phyloP scores from a whole-genome alignment of 2,888 invertebrate species.

The Argyra leucocephala region DNA sequence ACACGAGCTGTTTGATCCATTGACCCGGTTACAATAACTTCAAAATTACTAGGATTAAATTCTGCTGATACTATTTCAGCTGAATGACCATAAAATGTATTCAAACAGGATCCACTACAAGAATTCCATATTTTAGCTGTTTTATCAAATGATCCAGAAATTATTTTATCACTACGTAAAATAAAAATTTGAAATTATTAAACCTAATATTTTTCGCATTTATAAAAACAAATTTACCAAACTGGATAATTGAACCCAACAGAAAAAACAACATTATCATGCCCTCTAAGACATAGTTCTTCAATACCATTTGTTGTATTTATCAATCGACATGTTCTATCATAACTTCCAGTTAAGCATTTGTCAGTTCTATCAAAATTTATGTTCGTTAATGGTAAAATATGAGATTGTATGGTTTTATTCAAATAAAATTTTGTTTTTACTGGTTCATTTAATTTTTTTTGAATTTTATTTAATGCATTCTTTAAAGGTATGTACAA shows the following conservation, averaged over 20 bases:
- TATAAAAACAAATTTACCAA: constrained; percentile 54
- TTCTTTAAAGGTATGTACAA: constrained; percentile 51
- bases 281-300: constrained; percentile 59
- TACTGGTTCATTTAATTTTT: constrained; percentile 52
- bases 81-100: constrained; percentile 62
- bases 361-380: constrained; percentile 60
- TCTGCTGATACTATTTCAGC: constrained; percentile 64
- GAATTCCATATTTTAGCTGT: constrained; percentile 67
- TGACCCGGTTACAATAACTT: constrained; percentile 61
- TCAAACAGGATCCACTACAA: constrained; percentile 54
- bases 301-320: constrained; percentile 61
- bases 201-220: background rate
- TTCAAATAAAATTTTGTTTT: constrained; percentile 57
- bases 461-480: constrained; percentile 54
- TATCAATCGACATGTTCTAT: constrained; percentile 75
- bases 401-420: constrained; percentile 56
- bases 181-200: constrained; percentile 12
- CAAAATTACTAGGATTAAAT: constrained; percentile 55
- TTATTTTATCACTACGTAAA: constrained; percentile 51
- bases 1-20: constrained; percentile 67
- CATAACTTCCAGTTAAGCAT: constrained; percentile 74
- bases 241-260: constrained; percentile 67
- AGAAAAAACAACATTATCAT: constrained; percentile 72
- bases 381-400: constrained; percentile 62
- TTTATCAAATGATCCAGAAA: constrained; percentile 75